Evolutionary conservation across 2,888 invertebrate genomes (phyloP).

Genomic region (Eupithecia pulchellata): DNA sequence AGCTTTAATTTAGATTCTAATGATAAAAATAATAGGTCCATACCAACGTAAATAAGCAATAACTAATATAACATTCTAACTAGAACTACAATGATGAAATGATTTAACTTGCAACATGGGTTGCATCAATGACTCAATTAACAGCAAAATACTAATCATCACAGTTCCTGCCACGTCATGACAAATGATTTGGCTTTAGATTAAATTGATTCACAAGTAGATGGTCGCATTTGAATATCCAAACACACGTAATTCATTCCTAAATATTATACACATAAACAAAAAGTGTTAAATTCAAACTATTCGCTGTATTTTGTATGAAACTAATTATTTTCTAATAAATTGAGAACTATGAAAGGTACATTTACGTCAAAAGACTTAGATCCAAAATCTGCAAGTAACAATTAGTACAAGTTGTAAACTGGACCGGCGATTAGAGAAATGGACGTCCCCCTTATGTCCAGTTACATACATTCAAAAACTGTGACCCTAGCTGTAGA

Average conservation of each 20-base stretch:
- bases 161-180: conserved; percentile 61
- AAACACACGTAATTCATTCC: conserved; percentile 54
- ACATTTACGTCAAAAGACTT: conserved; percentile 74
- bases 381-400: conserved; percentile 72
- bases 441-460: conserved; percentile 29
- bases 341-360: conserved; percentile 66
- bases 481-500: conserved; percentile 17
- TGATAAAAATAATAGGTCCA: conserved; percentile 26
- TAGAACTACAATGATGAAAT: conserved; percentile 28
- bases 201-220: conserved; percentile 56
- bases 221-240: conserved; percentile 48
- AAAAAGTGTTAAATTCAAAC: conserved; percentile 47
- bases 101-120: conserved; percentile 27
- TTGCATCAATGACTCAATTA: conserved; percentile 49
- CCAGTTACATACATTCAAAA: conserved; percentile 17
- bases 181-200: conserved; percentile 58
- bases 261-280: conserved; percentile 67
- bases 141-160: conserved; percentile 68
- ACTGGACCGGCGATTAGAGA: conserved; percentile 60
- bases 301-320: conserved; percentile 64
- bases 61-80: conserved; percentile 26
- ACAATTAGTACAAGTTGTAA: conserved; percentile 66
- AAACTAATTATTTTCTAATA: conserved; percentile 51
- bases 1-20: conserved; percentile 21
- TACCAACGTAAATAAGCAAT: conserved; percentile 16